A percentile compares a stretch with the other conserved stretches of the same genome.
Conservation (phyloP, 2,797 vertebrate genomes). For the Acestrorhynchus altus region DNA sequence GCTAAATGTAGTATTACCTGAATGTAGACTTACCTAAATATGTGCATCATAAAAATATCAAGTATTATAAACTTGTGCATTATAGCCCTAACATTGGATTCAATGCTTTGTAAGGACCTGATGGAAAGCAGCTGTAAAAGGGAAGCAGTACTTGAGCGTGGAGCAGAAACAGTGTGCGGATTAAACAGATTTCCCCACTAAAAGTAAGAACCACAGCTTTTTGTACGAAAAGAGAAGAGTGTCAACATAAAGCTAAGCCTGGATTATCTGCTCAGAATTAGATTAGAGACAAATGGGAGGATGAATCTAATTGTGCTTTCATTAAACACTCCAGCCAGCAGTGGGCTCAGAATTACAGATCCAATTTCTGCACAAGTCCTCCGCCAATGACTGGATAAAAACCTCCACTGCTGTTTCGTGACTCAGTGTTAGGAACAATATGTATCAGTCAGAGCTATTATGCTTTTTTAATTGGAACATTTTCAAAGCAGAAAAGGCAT, state of each 20-base stretch:
- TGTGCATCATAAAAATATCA: too few species aligned
- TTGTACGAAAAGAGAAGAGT: neutral
- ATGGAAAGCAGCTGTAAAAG: neutral
- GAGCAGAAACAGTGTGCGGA: neutral
- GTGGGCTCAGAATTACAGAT: slow-evolving; percentile 13
- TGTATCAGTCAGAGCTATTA: neutral
- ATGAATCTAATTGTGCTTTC: slow-evolving; percentile 19
- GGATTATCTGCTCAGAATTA: slow-evolving; percentile 36
- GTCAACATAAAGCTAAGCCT: slow-evolving; percentile 27
- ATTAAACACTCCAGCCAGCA: slow-evolving; percentile 3
- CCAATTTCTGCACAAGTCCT: neutral
- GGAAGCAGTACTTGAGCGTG: neutral
- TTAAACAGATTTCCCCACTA: neutral
- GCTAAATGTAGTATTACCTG: too few species aligned
- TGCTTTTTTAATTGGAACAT: neutral
- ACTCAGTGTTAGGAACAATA: neutral
- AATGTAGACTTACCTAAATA: too few species aligned
- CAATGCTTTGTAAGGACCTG: neutral
- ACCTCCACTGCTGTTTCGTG: neutral
- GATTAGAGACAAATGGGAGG: slow-evolving; percentile 23
- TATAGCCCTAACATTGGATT: neutral
- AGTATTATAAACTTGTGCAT: too few species aligned
- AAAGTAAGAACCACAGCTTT: slow-evolving; percentile 4
- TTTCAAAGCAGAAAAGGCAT: neutral
- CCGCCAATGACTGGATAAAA: neutral